Conservation (phyloP, 2,888 invertebrate genomes). For the Heteropelma amictum region DNA sequence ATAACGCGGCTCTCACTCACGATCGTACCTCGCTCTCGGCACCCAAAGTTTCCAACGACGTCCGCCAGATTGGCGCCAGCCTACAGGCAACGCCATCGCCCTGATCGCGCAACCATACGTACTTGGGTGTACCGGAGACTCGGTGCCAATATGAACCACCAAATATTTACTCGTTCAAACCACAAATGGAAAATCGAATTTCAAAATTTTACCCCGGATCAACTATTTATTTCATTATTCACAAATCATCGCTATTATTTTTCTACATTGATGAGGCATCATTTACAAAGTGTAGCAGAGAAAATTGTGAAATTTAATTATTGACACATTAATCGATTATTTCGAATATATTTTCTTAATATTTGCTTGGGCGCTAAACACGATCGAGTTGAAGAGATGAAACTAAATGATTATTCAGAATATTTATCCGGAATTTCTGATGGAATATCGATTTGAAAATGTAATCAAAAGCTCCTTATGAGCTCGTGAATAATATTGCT, state of each 20-base stretch:
- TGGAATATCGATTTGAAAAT: too few relatives aligned
- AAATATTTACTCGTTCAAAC: not conserved
- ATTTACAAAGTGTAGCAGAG: too few relatives aligned
- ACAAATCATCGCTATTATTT: not conserved
- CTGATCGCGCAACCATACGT: not conserved
- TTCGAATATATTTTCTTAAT: too few relatives aligned
- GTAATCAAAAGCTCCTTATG: too few relatives aligned
- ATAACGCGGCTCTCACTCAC: constrained; percentile 1
- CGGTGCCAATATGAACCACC: not conserved
- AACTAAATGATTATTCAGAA: too few relatives aligned
- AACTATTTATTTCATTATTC: not conserved
- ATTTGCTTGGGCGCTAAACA: too few relatives aligned
- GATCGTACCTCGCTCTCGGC: constrained; percentile 16
- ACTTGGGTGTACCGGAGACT: not conserved
- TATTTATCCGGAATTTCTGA: too few relatives aligned
- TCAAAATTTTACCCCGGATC: not conserved
- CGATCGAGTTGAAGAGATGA: too few relatives aligned
- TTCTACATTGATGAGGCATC: not conserved
- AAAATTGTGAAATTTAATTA: too few relatives aligned
- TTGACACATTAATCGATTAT: too few relatives aligned
- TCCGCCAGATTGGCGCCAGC: constrained; percentile 66
- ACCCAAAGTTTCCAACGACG: constrained; percentile 56
- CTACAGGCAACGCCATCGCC: constrained; percentile 49
- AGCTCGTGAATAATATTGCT: too few relatives aligned
- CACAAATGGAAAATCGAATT: too few relatives aligned